Conservation (phyloP, 2,113 vertebrate genomes). For the Typhlomys cinereus region DNA sequence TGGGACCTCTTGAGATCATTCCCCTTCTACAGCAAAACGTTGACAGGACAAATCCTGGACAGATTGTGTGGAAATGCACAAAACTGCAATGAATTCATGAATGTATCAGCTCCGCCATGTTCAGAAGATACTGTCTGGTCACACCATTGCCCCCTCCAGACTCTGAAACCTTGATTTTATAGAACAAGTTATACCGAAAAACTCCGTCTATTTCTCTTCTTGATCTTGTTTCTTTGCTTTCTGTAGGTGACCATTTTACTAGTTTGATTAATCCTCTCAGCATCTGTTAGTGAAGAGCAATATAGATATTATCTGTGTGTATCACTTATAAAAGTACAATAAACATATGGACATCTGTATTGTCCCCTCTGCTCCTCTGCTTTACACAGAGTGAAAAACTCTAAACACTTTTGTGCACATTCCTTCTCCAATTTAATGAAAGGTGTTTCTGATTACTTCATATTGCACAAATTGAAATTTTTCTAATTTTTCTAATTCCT, state of each 20-base stretch:
- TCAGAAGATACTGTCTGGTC: no score
- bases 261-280: background rate
- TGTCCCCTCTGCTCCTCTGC: background rate
- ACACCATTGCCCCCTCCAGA: no score
- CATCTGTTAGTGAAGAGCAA: background rate
- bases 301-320: background rate
- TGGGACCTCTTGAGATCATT: no score
- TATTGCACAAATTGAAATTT: background rate
- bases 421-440: background rate
- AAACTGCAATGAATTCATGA: no score
- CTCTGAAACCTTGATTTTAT: constrained; percentile 17
- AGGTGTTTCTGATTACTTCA: background rate
- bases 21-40: no score
- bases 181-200: background rate
- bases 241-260: background rate
- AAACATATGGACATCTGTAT: background rate
- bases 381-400: background rate
- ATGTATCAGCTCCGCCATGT: no score
- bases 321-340: no score
- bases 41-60: no score
- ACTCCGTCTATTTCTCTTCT: background rate
- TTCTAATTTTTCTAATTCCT: background rate
- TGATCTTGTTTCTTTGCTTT: background rate
- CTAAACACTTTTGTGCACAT: background rate
- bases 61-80: no score